A percentile compares a stretch with the other conserved stretches of the same genome.
Evolutionary conservation across 2,113 vertebrate genomes (phyloP).

Genomic region (Prinia subflava): DNA sequence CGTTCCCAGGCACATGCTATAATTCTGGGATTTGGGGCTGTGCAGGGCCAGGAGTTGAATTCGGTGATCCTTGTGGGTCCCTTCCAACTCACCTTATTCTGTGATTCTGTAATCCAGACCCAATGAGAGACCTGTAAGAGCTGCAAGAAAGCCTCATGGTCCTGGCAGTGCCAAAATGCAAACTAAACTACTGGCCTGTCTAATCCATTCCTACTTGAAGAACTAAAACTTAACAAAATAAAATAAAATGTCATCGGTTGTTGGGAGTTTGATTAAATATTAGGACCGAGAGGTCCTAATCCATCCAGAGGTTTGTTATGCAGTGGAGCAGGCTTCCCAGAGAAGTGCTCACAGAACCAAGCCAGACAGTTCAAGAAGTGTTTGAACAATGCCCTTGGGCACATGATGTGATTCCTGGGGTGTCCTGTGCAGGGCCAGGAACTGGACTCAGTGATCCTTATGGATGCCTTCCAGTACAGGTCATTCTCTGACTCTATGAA

Average conservation of each 20-base stretch:
- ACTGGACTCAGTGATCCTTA: accelerated
- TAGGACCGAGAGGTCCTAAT: no score
- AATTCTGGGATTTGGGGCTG: no score
- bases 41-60: not conserved
- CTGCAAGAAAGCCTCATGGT: not conserved
- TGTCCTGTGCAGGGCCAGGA: no score
- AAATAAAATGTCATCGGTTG: not conserved
- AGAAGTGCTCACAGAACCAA: not conserved
- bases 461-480: not conserved
- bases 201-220: not conserved
- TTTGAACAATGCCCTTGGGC: not conserved
- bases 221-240: not conserved
- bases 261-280: not conserved
- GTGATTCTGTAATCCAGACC: not conserved
- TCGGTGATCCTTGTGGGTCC: accelerated
- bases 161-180: not conserved
- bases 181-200: not conserved
- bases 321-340: not conserved
- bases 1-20: accelerated
- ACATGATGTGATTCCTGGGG: accelerated
- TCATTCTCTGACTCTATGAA: not conserved
- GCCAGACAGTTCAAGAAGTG: accelerated
- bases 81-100: not conserved
- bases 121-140: not conserved
- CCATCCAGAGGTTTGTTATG: not conserved